Evolutionary conservation across 2,113 vertebrate species (phyloP).

Genomic region (Gymnobelideus leadbeateri): DNA sequence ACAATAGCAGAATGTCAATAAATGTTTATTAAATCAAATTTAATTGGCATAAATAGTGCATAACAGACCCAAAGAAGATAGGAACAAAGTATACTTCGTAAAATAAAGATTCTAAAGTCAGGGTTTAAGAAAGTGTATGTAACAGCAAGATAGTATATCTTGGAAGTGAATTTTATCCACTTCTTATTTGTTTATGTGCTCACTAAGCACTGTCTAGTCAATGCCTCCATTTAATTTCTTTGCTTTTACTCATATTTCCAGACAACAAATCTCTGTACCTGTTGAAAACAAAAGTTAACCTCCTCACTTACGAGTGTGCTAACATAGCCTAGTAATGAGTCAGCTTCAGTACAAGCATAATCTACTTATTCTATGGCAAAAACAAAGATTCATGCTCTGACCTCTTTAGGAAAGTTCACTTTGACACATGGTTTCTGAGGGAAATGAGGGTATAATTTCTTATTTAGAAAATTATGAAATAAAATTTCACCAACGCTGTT

Average conservation of each 20-base stretch:
- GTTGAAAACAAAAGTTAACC: neutral
- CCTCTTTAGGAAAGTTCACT: neutral
- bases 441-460: neutral
- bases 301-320: no score
- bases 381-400: neutral
- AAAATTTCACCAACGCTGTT: conserved; percentile 10
- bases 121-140: neutral
- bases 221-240: neutral
- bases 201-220: neutral
- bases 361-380: neutral
- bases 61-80: neutral
- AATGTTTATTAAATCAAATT: neutral
- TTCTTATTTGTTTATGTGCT: neutral
- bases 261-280: neutral
- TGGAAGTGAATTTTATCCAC: neutral
- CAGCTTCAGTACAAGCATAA: neutral
- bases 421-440: neutral
- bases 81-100: neutral
- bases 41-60: neutral
- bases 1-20: neutral
- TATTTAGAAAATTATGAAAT: conserved; percentile 3
- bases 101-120: neutral
- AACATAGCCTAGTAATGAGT: neutral
- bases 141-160: neutral
- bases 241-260: neutral